phyloP scores from a whole-genome alignment of 2,888 invertebrate genomes.

The Platerodrilus igneus region DNA sequence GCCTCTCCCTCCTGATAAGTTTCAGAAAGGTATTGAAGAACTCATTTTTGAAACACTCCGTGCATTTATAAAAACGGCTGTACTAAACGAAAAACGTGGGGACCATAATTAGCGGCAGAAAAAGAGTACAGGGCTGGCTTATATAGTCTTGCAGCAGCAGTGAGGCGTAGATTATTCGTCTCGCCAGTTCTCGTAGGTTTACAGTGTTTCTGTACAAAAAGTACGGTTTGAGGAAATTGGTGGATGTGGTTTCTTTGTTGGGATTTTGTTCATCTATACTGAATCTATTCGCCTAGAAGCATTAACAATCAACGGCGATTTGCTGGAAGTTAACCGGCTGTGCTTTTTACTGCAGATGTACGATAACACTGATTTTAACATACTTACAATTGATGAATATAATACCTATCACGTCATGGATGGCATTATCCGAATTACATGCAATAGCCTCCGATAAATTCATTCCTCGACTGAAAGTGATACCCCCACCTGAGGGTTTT shows the following conservation, averaged over 20 bases:
- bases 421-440: too few species aligned
- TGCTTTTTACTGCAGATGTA: too few species aligned
- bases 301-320: constrained; percentile 23
- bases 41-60: too few species aligned
- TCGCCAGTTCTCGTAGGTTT: not conserved
- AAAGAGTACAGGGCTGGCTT: too few species aligned
- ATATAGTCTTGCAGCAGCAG: constrained; percentile 23
- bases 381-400: too few species aligned
- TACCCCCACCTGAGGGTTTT: constrained; percentile 7
- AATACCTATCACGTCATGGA: too few species aligned
- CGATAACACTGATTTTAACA: too few species aligned
- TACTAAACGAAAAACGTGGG: too few species aligned
- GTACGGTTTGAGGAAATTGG: constrained; percentile 22
- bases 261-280: constrained; percentile 28
- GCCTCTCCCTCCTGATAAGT: constrained; percentile 19
- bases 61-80: too few species aligned
- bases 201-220: constrained; percentile 25
- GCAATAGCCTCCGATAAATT: constrained; percentile 6
- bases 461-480: constrained; percentile 11
- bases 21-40: not conserved
- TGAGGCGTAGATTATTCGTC: constrained; percentile 21
- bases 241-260: constrained; percentile 26
- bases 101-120: too few species aligned
- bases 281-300: constrained; percentile 24
- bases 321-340: constrained; percentile 7